A percentile compares a stretch with the other conserved stretches of the same genome.
Evolutionary conservation across 2,888 invertebrate species (phyloP).

Genomic region (Acleris cristana): DNA sequence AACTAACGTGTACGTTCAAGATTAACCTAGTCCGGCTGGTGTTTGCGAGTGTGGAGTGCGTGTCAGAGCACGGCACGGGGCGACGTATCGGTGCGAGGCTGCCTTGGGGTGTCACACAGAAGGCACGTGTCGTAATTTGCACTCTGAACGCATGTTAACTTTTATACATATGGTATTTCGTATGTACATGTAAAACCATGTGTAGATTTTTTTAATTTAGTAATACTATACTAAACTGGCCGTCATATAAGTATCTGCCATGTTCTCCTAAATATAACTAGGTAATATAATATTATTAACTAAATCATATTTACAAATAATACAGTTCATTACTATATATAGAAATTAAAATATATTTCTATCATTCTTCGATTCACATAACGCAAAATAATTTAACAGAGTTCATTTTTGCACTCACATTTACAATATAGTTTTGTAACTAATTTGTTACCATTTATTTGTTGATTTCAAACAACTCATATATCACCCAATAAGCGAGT

Average conservation of each 20-base stretch:
- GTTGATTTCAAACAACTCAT: slow-evolving; percentile 78
- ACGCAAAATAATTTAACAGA: slow-evolving; percentile 85
- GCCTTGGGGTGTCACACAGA: slow-evolving; percentile 37
- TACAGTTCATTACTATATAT: slow-evolving; percentile 83
- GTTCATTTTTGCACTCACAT: slow-evolving; percentile 84
- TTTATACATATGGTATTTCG: slow-evolving; percentile 66
- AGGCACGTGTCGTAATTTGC: slow-evolving; percentile 48
- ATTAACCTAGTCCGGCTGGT: slow-evolving; percentile 50
- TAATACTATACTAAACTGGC: slow-evolving; percentile 90
- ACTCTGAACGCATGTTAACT: slow-evolving; percentile 62
- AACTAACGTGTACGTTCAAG: slow-evolving; percentile 42
- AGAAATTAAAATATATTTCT: slow-evolving; percentile 84
- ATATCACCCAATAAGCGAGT: slow-evolving; percentile 83
- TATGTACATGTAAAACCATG: slow-evolving; percentile 84
- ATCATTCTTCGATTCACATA: slow-evolving; percentile 84
- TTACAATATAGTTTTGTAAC: slow-evolving; percentile 81
- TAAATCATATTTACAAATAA: slow-evolving; percentile 86
- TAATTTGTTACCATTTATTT: slow-evolving; percentile 72
- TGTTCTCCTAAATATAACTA: slow-evolving; percentile 84
- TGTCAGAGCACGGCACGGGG: slow-evolving; percentile 62
- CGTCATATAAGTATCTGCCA: slow-evolving; percentile 87
- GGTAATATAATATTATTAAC: slow-evolving; percentile 85
- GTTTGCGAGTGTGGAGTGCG: slow-evolving; percentile 57
- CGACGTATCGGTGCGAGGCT: slow-evolving; percentile 28
- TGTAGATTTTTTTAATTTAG: slow-evolving; percentile 82